Base-by-base conservation (phyloP, 2,888 invertebrate genomes). In the Mythimna lalbum region DNA sequence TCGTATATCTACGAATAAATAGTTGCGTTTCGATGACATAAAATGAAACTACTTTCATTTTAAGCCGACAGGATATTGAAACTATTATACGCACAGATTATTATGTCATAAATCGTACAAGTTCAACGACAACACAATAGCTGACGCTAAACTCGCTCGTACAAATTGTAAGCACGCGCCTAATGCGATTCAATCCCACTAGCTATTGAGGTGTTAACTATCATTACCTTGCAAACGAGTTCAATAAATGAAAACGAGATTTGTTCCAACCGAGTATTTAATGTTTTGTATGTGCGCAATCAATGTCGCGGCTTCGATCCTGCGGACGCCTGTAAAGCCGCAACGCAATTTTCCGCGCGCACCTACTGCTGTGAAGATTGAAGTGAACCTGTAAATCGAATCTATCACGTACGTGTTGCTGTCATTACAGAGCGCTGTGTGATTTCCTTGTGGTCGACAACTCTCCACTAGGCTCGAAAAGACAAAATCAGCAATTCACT, bases 341-440 rank as follows among this genome's bases (percentile, higher is more conserved):
- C 94, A 95, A 93, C 85, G 90, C 90, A 94, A 95, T 94, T 94
- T 95, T 84, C 90, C 81, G 84, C 87, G 89, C 88, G 85, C 87
- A 88, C 90, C 89, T 88, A 91, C 90, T 90, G 90, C 90, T 88
- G 87, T 85, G 88, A 88, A 89, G 91, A 94, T 95, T 93, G 92
- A 92, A 93, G 90, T 88, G 87, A 94, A 95, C 92, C 94, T 93
- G 93, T 94, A 95, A 95, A 95, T 93, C 90, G 91, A 93, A 95
- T 94, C 92, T 93, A 94, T 93, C 93, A 94, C 93, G 94, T 93
- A 91, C 92, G 87, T 89, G 87, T 88, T 88, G 89, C 91, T 88
- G 90, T 92, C 92, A 94, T 93, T 94, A 93, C 88, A 88, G 90
- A 88, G 87, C 88, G 88, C 87, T 86, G 88, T 88, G 88, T 75